These are phyloP conservation scores for Pantelozetes paolii DNA, from an alignment of 2,888 invertebrate genomes.

Conservation along the genomic window DNA sequence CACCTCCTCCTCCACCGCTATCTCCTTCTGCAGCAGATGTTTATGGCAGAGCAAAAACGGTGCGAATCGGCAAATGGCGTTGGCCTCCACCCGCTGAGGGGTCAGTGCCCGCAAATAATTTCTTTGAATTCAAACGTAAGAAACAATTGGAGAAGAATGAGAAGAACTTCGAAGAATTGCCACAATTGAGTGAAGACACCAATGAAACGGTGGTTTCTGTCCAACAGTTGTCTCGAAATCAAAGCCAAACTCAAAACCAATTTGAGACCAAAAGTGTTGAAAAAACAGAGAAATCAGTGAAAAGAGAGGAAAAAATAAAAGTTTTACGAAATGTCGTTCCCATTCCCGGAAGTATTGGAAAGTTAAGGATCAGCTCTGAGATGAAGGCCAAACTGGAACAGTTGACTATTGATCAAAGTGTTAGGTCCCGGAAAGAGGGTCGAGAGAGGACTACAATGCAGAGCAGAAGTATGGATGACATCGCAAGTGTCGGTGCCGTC, in stretches of 20 bases:
- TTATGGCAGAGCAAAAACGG: constrained; percentile 87
- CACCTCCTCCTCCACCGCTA: constrained; percentile 72
- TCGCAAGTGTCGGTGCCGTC: constrained; percentile 56
- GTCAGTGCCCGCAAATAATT: constrained; percentile 57
- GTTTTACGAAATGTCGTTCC: background rate
- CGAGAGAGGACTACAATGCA: constrained; percentile 40
- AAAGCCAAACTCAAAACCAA: background rate
- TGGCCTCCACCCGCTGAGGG: constrained; percentile 82
- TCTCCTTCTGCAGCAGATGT: constrained; percentile 55
- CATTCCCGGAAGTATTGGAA: constrained; percentile 72
- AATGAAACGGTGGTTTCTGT: background rate
- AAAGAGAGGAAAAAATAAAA: constrained; percentile 14
- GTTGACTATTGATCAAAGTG: constrained; percentile 81
- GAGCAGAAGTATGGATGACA: constrained; percentile 43
- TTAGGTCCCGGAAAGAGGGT: constrained; percentile 57
- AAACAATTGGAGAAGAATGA: constrained; percentile 44
- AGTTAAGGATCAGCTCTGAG: constrained; percentile 81
- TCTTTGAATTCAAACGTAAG: constrained; percentile 71
- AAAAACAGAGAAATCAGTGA: background rate
- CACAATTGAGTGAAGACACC: background rate
- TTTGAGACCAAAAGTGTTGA: background rate
- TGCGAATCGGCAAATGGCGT: constrained; percentile 85
- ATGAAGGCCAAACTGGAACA: constrained; percentile 79
- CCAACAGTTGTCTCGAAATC: background rate
- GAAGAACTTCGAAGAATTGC: constrained; percentile 5